Conservation (phyloP, 2,888 invertebrate genomes). For the Noctua pronuba region DNA sequence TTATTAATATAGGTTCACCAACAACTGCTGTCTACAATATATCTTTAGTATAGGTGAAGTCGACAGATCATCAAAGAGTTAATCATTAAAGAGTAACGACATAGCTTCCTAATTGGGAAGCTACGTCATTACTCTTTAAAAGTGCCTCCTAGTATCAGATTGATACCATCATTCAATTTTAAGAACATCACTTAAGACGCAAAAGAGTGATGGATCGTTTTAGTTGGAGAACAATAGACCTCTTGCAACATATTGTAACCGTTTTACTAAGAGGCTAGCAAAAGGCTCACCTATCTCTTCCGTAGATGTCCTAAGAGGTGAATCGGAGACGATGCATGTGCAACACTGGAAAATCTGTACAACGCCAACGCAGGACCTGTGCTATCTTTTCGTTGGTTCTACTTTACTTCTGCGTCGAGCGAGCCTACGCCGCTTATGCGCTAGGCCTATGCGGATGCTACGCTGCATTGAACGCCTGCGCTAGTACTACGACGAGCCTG, state of each 20-base stretch:
- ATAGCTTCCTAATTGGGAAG: neutral
- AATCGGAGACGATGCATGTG: neutral
- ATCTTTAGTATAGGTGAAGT: neutral
- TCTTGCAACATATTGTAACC: conserved; percentile 27
- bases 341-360: neutral
- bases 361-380: neutral
- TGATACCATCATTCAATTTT: conserved; percentile 9
- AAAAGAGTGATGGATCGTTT: conserved; percentile 38
- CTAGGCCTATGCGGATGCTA: neutral
- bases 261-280: conserved; percentile 19
- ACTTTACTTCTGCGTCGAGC: neutral
- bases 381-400: neutral
- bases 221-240: conserved; percentile 43
- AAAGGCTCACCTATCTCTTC: conserved; percentile 22
- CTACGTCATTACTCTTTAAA: conserved; percentile 9
- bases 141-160: conserved; percentile 17
- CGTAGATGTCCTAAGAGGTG: conserved; percentile 22
- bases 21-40: too few relatives aligned
- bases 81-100: neutral
- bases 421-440: neutral
- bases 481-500: neutral
- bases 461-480: too few relatives aligned
- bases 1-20: too few relatives aligned
- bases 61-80: neutral
- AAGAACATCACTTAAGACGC: conserved; percentile 24